Percentiles rank a stretch among this genome's conserved stretches.
Conservation (phyloP, 2,888 invertebrate genomes). For the Tenodera sinensis region DNA sequence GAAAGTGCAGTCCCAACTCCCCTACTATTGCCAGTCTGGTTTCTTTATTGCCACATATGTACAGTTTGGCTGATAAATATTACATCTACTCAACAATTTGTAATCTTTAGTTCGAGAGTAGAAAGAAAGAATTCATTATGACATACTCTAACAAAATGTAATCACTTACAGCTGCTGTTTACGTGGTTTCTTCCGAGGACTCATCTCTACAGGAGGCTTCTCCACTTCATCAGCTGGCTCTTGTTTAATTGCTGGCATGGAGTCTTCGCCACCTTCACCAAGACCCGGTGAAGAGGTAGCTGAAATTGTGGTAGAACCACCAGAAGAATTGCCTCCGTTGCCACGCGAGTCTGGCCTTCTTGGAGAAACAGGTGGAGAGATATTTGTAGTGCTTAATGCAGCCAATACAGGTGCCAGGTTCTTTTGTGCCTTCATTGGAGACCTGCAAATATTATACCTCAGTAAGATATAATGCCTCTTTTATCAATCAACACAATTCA, state of each 20-base stretch:
- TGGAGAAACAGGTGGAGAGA: slow-evolving; percentile 35
- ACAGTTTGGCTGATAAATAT: too few relatives aligned
- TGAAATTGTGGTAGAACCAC: slow-evolving; percentile 84
- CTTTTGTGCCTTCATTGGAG: slow-evolving; percentile 62
- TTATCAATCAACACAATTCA: too few relatives aligned
- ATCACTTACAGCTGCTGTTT: slow-evolving; percentile 77
- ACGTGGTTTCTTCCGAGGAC: slow-evolving; percentile 86
- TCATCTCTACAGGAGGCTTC: slow-evolving; percentile 57
- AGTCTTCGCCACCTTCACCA: slow-evolving; percentile 45
- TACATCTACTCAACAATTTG: too few relatives aligned
- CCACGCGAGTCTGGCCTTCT: slow-evolving; percentile 31
- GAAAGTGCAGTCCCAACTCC: too few relatives aligned
- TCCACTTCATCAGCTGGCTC: slow-evolving; percentile 43
- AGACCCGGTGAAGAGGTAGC: slow-evolving; percentile 79
- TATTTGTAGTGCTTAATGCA: slow-evolving; percentile 36
- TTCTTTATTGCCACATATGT: too few relatives aligned
- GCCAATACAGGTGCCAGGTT: slow-evolving; percentile 52
- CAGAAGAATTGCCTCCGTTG: slow-evolving; percentile 45
- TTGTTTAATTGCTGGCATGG: slow-evolving; percentile 32
- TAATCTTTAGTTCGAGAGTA: too few relatives aligned
- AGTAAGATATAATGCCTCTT: too few relatives aligned
- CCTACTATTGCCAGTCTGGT: too few relatives aligned
- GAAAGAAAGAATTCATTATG: too few relatives aligned
- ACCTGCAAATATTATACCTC: slow-evolving; percentile 38
- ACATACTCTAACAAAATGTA: background rate